phyloP scores from a whole-genome alignment of 2,797 vertebrate genomes.

The Eleutherodactylus coqui region DNA sequence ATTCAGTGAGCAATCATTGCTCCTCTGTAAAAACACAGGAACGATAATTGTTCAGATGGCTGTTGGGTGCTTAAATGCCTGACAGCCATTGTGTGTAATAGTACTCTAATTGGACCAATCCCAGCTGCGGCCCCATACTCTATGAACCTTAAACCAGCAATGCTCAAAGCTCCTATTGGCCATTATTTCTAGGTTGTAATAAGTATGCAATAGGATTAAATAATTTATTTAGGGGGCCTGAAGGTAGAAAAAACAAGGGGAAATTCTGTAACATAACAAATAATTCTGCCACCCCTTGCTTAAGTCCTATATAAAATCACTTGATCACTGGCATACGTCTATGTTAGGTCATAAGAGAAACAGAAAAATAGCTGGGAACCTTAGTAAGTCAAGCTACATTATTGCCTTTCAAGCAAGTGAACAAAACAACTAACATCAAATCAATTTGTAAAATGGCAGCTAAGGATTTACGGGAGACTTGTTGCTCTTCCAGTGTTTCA shows the following conservation, averaged over 20 bases:
- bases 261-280: not conserved
- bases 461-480: slow-evolving; percentile 3
- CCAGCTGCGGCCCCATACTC: not conserved
- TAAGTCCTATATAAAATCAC: not conserved
- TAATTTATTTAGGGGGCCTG: too few relatives aligned
- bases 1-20: too few relatives aligned
- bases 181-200: not conserved
- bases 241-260: not conserved
- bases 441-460: not conserved
- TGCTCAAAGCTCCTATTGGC: not conserved
- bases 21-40: too few relatives aligned
- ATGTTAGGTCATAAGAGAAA: not conserved
- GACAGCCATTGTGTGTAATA: too few relatives aligned
- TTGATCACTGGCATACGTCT: not conserved
- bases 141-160: not conserved
- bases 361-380: not conserved
- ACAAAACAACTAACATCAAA: slow-evolving; percentile 13
- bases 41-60: too few relatives aligned
- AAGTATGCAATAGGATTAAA: not conserved
- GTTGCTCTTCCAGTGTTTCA: slow-evolving; percentile 32
- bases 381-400: not conserved
- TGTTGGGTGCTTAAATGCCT: too few relatives aligned
- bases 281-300: not conserved
- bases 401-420: not conserved
- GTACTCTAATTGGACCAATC: not conserved